Conservation (phyloP, 2,113 vertebrate species). For the Melanostigma gelatinosum region DNA sequence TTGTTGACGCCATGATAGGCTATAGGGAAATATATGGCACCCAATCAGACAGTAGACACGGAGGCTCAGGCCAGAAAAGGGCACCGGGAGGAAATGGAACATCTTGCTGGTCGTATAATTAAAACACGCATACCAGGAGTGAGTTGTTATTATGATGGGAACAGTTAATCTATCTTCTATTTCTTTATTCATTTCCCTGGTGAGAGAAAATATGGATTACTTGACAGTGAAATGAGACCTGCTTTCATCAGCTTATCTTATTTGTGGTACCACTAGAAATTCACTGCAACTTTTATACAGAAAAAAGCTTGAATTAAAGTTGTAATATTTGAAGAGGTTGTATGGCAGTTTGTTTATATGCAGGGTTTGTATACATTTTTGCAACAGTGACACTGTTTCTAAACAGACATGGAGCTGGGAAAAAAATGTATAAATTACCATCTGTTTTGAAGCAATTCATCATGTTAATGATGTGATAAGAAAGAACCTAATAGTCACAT, state of each 20-base stretch:
- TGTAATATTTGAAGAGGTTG: not conserved
- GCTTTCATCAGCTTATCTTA: constrained; percentile 26
- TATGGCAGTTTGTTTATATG: not conserved
- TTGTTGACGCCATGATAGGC: constrained; percentile 54
- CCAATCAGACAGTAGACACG: constrained; percentile 45
- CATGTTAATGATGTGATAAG: constrained; percentile 9
- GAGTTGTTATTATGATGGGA: constrained; percentile 56
- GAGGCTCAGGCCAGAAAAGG: constrained; percentile 38
- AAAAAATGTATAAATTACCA: constrained; percentile 6
- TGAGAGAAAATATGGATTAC: constrained; percentile 42
- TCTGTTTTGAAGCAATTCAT: constrained; percentile 11
- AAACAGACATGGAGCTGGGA: not conserved
- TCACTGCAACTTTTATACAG: no score
- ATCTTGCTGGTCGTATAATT: constrained; percentile 67
- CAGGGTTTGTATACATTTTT: not conserved
- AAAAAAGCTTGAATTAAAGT: not conserved
- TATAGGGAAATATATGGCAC: constrained; percentile 48
- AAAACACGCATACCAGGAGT: constrained; percentile 61
- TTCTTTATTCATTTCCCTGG: constrained; percentile 60
- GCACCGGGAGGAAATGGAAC: constrained; percentile 55
- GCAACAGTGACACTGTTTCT: not conserved
- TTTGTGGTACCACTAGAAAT: no score
- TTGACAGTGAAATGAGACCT: constrained; percentile 33
- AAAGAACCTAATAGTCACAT: constrained; percentile 14
- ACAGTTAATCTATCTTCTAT: constrained; percentile 59